Evolutionary conservation across 2,113 vertebrate species (phyloP).

Genomic region (pig (Sus scrofa)): DNA sequence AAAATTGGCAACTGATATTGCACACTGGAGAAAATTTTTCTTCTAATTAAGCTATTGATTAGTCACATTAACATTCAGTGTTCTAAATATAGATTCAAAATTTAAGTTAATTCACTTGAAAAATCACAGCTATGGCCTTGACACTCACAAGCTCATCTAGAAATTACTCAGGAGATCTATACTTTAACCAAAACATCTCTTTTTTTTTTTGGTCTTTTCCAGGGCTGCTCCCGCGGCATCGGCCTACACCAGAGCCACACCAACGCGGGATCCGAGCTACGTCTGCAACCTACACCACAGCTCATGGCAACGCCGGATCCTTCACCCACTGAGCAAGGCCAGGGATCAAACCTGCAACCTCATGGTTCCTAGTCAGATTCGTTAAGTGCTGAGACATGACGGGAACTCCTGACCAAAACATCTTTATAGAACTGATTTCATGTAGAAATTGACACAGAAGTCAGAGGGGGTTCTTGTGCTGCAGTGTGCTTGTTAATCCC

Average conservation of each 20-base stretch:
- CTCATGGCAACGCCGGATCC: too few relatives aligned
- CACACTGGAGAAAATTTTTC: not conserved
- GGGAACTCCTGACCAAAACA: too few relatives aligned
- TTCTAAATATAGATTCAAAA: slow-evolving; percentile 5
- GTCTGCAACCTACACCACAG: too few relatives aligned
- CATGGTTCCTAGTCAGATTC: too few relatives aligned
- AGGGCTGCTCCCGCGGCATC: too few relatives aligned
- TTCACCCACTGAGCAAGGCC: too few relatives aligned
- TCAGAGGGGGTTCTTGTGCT: not conserved
- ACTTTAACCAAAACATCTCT: too few relatives aligned
- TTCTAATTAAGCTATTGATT: not conserved
- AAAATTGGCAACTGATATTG: not conserved
- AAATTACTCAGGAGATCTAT: not conserved
- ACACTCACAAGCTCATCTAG: not conserved
- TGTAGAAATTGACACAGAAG: not conserved
- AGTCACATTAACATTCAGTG: not conserved
- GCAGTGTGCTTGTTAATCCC: not conserved
- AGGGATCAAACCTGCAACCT: too few relatives aligned
- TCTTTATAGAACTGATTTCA: not conserved
- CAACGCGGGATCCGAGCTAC: too few relatives aligned
- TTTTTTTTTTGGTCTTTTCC: too few relatives aligned
- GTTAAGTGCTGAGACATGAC: too few relatives aligned
- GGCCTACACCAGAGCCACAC: too few relatives aligned
- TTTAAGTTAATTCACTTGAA: not conserved
- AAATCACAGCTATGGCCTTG: not conserved